These are phyloP conservation scores for Actenoides hombroni DNA, from an alignment of 2,113 vertebrate species.

Conservation along the genomic window DNA sequence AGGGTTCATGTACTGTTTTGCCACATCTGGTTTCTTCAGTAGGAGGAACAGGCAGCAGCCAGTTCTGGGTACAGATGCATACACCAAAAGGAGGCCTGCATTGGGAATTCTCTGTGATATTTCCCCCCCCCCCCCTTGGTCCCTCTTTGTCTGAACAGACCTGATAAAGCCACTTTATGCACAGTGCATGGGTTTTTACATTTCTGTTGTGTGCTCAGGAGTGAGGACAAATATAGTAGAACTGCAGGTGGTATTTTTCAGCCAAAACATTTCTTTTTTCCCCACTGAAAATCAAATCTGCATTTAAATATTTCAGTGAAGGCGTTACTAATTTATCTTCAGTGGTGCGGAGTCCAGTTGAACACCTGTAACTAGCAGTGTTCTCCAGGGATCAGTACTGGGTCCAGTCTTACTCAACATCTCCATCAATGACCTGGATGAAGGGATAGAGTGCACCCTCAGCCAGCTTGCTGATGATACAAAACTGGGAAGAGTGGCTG, in stretches of 20 bases:
- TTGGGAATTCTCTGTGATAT: background rate
- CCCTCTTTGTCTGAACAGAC: background rate
- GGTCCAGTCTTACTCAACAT: too few relatives aligned
- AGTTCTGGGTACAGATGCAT: background rate
- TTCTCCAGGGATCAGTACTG: too few relatives aligned
- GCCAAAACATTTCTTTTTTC: background rate
- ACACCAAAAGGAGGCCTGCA: fast-evolving
- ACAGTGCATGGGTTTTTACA: background rate
- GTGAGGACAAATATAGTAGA: background rate
- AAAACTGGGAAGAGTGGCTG: too few relatives aligned
- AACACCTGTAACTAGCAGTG: too few relatives aligned
- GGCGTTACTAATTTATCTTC: background rate
- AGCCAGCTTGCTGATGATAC: too few relatives aligned
- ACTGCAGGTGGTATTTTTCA: background rate
- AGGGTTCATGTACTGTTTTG: background rate
- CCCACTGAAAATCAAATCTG: background rate
- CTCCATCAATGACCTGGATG: too few relatives aligned
- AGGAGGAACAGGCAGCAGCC: background rate
- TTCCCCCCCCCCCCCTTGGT: background rate
- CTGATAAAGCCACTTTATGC: background rate
- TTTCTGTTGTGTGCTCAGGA: background rate
- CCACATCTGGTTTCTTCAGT: background rate
- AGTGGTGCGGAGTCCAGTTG: too few relatives aligned
- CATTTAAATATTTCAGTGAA: background rate
- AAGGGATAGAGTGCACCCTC: too few relatives aligned